Evolutionary conservation across 2,888 invertebrate species (phyloP), one percentile per base, ranked within the genome.

Genomic region (Anoplius nigerrimus): DNA sequence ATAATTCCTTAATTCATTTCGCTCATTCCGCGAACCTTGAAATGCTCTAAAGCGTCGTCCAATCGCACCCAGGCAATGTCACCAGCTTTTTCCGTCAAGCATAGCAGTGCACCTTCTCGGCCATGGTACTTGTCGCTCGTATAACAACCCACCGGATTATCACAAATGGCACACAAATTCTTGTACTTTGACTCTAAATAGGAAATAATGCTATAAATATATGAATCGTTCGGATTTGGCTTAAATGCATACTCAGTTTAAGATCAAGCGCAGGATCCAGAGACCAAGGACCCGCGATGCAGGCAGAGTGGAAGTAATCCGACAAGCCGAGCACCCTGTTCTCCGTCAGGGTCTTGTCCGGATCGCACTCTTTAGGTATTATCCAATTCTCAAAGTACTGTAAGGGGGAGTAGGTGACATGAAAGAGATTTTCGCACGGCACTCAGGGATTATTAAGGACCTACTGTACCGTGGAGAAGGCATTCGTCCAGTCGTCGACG

Each of bases 201-300:
- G n/a, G n/a, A n/a, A n/a, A n/a, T n/a, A n/a, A n/a, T n/a, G n/a
- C n/a, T n/a, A n/a, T n/a, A n/a, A n/a, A n/a, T n/a, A n/a, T n/a
- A n/a, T n/a, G n/a, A n/a, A n/a, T n/a, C n/a, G n/a, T n/a, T n/a
- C n/a, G n/a, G 4, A 3, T 34, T 34, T 34, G 4, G 11, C 0
- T 8, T 0, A n/a, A 55, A 56, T 56, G 43, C 92, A 91, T 85
- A 95, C 95, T 96, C 0, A 96, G 89, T 78, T 92, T 86, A 2
- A 88, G 86, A 80, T 96, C 95, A 27, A 93, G 89, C 0, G 85
- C 77, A 0, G 89, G 86, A 84, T 96, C 94, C 0, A 92, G 91
- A 0, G 94, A 92, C 96, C 96, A 97, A 0, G 93, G 92, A 0
- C 97, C 97, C 0, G 97, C 95, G 75, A 95, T 95, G 86, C 98